phyloP scores from a whole-genome alignment of 2,888 invertebrate genomes.

The Lottia scabra region DNA sequence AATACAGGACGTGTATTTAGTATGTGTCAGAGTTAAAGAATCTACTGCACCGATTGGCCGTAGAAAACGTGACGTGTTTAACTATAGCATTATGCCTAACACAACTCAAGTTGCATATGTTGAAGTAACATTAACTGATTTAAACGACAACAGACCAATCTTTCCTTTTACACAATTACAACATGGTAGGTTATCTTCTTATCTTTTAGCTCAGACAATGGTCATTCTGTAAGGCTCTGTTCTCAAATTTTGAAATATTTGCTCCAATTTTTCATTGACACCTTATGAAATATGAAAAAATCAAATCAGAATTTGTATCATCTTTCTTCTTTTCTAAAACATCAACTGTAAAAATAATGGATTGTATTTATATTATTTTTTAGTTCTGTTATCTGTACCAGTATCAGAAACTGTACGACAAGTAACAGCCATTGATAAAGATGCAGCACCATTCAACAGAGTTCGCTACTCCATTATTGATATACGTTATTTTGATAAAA shows the following conservation, averaged over 20 bases:
- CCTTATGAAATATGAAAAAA: no score
- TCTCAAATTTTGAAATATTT: no score
- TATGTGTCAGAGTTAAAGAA: constrained; percentile 81
- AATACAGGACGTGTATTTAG: constrained; percentile 76
- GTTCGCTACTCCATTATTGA: constrained; percentile 23
- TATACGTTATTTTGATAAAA: constrained; percentile 25
- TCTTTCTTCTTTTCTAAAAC: no score
- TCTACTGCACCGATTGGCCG: constrained; percentile 74
- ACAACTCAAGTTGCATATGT: constrained; percentile 39
- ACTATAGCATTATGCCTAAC: constrained; percentile 5
- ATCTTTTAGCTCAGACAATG: not conserved
- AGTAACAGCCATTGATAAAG: constrained; percentile 44
- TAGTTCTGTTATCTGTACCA: constrained; percentile 27
- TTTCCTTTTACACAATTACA: constrained; percentile 25
- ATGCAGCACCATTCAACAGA: constrained; percentile 25
- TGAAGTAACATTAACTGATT: constrained; percentile 40
- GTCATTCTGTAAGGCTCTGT: no score
- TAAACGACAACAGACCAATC: constrained; percentile 52
- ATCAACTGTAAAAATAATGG: no score
- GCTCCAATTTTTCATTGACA: no score
- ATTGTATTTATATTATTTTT: not conserved
- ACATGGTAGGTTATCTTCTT: constrained; percentile 22
- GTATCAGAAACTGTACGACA: constrained; percentile 20
- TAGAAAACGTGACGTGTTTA: constrained; percentile 29
- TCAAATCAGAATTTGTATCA: no score